These are phyloP conservation scores for Ceratina calcarata DNA, from an alignment of 1,140 invertebrate species.

Conservation along the genomic window DNA sequence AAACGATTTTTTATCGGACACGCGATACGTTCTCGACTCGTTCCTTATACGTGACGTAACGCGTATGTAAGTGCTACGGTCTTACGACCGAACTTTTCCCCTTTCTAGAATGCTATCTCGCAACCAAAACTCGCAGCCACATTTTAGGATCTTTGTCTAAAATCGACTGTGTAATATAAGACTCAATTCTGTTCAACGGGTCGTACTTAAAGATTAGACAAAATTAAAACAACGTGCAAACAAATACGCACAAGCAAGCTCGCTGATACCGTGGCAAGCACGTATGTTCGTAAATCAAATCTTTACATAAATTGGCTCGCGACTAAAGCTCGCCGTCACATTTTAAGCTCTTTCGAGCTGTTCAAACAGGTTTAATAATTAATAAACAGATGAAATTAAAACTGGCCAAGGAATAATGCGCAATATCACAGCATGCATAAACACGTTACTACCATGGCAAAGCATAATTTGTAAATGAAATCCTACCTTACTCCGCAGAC, in stretches of 20 bases:
- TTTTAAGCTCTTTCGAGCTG: not conserved
- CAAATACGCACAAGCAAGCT: too few species aligned
- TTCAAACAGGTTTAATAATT: too few species aligned
- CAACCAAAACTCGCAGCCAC: not conserved
- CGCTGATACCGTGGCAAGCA: too few species aligned
- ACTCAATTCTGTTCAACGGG: too few species aligned
- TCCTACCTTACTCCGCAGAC: slow-evolving; percentile 75
- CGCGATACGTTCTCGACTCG: slow-evolving; percentile 54
- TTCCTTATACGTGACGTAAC: slow-evolving; percentile 48
- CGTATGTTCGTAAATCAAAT: too few species aligned
- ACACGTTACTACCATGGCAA: not conserved
- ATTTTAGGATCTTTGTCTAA: not conserved
- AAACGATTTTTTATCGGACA: slow-evolving; percentile 58
- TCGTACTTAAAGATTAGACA: too few species aligned
- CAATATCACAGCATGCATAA: not conserved
- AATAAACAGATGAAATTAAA: too few species aligned
- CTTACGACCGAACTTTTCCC: slow-evolving; percentile 29
- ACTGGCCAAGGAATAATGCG: not conserved
- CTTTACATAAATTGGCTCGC: too few species aligned
- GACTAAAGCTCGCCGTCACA: not conserved
- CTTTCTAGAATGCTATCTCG: slow-evolving; percentile 33
- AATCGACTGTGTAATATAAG: too few species aligned
- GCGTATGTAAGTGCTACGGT: slow-evolving; percentile 33
- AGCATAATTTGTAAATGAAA: not conserved
- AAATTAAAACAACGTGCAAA: too few species aligned